Conservation (phyloP, 2,797 vertebrate species). For the Luscinia megarhynchos region DNA sequence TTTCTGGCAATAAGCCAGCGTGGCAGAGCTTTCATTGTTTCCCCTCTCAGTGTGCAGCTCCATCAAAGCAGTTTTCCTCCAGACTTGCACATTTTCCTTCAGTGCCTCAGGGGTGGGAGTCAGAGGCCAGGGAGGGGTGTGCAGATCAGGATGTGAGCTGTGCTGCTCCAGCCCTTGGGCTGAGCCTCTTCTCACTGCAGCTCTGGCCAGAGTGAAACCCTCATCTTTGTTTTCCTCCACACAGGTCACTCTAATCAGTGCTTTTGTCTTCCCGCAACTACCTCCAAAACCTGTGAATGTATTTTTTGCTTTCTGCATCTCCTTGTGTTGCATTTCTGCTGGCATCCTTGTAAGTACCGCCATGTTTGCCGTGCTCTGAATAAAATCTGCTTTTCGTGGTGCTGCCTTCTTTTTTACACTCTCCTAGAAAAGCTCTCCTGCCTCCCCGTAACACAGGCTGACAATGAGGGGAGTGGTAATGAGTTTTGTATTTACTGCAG, state of each 20-base stretch:
- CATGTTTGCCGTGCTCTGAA: fast-evolving
- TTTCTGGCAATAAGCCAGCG: neutral
- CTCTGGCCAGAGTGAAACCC: neutral
- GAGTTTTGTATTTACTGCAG: neutral
- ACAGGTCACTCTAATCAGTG: constrained; percentile 94
- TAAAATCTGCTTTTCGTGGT: neutral
- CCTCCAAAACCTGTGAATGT: constrained; percentile 94
- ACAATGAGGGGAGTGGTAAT: neutral
- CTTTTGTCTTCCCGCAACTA: constrained; percentile 92
- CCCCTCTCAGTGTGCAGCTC: neutral
- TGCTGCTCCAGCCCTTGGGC: fast-evolving
- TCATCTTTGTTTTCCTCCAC: constrained; percentile 51
- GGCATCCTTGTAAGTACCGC: constrained; percentile 90
- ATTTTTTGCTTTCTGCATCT: constrained; percentile 95
- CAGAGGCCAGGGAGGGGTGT: neutral
- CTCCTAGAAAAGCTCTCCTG: neutral
- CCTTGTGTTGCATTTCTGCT: constrained; percentile 88
- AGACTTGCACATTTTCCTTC: neutral
- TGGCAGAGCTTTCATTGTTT: neutral
- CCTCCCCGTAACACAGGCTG: neutral
- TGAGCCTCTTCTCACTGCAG: neutral
- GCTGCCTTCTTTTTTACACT: neutral
- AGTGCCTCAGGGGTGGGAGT: neutral
- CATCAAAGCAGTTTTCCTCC: neutral
- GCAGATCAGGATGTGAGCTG: neutral